Evolutionary conservation across 1,140 invertebrate genomes (phyloP).

Genomic region (Saccostrea echinata): DNA sequence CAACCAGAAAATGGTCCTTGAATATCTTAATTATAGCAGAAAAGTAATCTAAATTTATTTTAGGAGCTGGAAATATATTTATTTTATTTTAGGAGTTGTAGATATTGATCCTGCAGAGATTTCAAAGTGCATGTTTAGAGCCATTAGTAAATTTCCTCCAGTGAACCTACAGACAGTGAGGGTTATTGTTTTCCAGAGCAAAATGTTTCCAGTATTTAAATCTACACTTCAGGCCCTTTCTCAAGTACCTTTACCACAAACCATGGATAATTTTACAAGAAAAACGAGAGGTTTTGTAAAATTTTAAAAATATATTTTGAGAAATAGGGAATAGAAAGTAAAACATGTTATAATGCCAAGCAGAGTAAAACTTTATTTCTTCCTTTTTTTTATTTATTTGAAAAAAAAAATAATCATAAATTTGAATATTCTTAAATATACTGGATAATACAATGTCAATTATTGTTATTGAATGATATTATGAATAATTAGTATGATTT

Average conservation of each 20-base stretch:
- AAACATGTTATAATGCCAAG: no score
- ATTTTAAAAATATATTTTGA: neutral
- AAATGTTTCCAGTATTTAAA: slow-evolving; percentile 36
- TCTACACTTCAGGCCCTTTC: neutral
- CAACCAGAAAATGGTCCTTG: no score
- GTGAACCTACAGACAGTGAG: slow-evolving; percentile 27
- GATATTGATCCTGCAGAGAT: slow-evolving; percentile 48
- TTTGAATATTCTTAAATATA: neutral
- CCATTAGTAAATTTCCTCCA: slow-evolving; percentile 51
- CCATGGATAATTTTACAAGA: neutral
- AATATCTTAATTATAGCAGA: no score
- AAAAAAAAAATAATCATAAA: no score
- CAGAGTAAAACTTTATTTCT: no score
- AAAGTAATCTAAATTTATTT: no score
- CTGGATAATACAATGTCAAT: no score
- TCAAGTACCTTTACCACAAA: neutral
- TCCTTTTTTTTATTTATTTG: no score
- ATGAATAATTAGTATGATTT: no score
- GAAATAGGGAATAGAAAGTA: neutral
- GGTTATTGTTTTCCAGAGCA: slow-evolving; percentile 51
- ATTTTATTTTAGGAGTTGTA: slow-evolving; percentile 36
- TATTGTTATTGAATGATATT: no score
- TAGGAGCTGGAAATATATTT: no score
- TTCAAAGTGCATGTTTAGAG: slow-evolving; percentile 55
- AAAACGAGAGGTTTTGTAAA: neutral